Evolutionary conservation across 2,113 vertebrate species (phyloP).

Genomic region (Ailurus styani): DNA sequence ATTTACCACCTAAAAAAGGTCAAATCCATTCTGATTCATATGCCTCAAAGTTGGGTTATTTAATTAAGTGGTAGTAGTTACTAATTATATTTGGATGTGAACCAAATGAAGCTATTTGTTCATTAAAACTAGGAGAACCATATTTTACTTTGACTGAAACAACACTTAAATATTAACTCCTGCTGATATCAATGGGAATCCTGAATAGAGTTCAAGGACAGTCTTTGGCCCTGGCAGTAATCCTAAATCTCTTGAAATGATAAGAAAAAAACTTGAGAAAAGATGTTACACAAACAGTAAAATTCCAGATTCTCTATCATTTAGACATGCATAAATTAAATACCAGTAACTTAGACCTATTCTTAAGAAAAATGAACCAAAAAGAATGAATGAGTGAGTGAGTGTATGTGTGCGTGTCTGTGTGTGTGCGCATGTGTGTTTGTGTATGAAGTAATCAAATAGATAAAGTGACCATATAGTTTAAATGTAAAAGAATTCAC

Average conservation of each 20-base stretch:
- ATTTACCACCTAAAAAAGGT: conserved; percentile 44
- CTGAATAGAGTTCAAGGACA: conserved; percentile 76
- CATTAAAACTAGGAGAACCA: conserved; percentile 72
- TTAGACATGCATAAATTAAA: background rate
- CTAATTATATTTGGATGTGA: conserved; percentile 71
- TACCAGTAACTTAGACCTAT: background rate
- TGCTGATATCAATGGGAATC: conserved; percentile 69
- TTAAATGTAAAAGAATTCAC: conserved; percentile 63
- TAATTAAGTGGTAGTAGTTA: conserved; percentile 62
- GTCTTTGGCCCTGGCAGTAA: conserved; percentile 76
- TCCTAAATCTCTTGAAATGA: conserved; percentile 70
- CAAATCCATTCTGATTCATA: conserved; percentile 50
- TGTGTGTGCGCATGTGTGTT: background rate
- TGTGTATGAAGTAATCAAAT: background rate
- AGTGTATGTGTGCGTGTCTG: background rate
- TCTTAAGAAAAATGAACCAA: background rate
- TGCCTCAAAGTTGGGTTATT: conserved; percentile 62
- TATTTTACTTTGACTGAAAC: conserved; percentile 73
- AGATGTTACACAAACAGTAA: background rate
- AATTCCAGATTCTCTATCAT: background rate
- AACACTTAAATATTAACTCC: conserved; percentile 71
- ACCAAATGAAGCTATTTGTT: conserved; percentile 75
- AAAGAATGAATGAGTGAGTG: background rate
- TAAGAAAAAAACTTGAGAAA: conserved; percentile 61
- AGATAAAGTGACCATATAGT: background rate